A percentile compares a stretch with the other conserved stretches of the same genome.
phyloP scores from a whole-genome alignment of 1,140 invertebrate species.

The Drosophila novamexicana region DNA sequence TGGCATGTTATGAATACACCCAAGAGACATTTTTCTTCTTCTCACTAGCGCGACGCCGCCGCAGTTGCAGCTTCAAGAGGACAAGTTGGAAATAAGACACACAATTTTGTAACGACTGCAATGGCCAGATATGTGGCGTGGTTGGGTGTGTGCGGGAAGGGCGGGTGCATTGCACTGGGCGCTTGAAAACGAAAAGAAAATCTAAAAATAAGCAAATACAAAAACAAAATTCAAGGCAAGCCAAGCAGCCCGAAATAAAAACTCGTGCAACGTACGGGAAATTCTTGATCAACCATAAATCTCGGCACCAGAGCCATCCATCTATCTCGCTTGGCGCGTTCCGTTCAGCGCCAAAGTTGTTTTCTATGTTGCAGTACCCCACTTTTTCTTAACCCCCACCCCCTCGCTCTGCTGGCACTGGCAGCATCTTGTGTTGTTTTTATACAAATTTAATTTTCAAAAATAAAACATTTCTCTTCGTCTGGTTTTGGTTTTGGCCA shows the following conservation, averaged over 20 bases:
- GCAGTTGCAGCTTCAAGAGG: constrained; percentile 29
- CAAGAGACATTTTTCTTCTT: constrained; percentile 82
- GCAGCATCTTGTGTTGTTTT: constrained; percentile 50
- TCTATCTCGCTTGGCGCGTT: constrained; percentile 81
- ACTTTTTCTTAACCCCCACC: neutral
- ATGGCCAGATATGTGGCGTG: constrained; percentile 12
- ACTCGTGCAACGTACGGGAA: constrained; percentile 67
- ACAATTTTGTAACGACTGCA: constrained; percentile 8
- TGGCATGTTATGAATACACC: constrained; percentile 81
- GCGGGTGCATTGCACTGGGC: constrained; percentile 22
- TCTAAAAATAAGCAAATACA: constrained; percentile 37
- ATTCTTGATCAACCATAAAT: constrained; percentile 84
- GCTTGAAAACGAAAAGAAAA: constrained; percentile 44
- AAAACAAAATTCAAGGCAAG: constrained; percentile 24
- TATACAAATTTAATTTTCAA: constrained; percentile 69
- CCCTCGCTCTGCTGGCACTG: neutral
- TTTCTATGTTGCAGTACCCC: constrained; percentile 41
- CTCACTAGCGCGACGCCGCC: constrained; percentile 47
- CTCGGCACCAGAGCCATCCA: constrained; percentile 82
- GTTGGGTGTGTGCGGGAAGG: constrained; percentile 1
- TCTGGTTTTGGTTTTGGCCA: constrained; percentile 43
- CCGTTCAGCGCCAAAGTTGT: constrained; percentile 76
- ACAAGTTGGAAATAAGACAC: constrained; percentile 42
- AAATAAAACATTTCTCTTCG: constrained; percentile 70
- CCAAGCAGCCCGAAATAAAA: constrained; percentile 54